These are phyloP conservation scores for Xiphophorus birchmanni DNA, from an alignment of 2,797 vertebrate genomes.

Conservation along the genomic window DNA sequence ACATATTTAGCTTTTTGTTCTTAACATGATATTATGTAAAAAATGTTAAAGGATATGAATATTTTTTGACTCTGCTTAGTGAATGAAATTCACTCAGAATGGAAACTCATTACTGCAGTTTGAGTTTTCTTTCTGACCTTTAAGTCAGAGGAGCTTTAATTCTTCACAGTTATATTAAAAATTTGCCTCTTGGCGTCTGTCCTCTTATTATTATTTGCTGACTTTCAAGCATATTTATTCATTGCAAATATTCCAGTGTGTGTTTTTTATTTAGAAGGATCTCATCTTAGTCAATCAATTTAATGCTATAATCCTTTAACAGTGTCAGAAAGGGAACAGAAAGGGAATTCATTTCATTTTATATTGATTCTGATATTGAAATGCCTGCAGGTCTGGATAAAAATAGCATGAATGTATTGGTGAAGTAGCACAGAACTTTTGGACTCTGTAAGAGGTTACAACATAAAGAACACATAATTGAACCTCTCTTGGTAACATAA, in stretches of 20 bases:
- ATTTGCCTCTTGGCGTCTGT: conserved; percentile 26
- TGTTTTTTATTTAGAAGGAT: conserved; percentile 43
- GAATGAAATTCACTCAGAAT: neutral
- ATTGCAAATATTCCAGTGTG: conserved; percentile 7
- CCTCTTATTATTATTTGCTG: conserved; percentile 47
- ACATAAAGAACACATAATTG: neutral
- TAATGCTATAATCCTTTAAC: conserved; percentile 26
- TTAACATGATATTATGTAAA: neutral
- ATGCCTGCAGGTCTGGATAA: neutral
- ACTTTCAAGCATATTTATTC: conserved; percentile 52
- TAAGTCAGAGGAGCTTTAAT: conserved; percentile 20
- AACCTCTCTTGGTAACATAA: neutral
- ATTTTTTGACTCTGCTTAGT: neutral
- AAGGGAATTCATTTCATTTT: neutral
- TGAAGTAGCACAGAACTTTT: neutral
- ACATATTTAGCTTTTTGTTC: neutral
- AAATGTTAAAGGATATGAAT: neutral
- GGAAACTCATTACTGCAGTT: conserved; percentile 5
- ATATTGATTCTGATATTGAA: neutral
- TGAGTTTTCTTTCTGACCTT: conserved; percentile 48
- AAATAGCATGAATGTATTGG: neutral
- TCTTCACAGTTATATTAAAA: conserved; percentile 39
- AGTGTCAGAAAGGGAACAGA: conserved; percentile 1
- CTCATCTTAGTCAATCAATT: conserved; percentile 46
- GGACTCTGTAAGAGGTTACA: neutral